Evolutionary conservation across 2,113 vertebrate genomes (phyloP).

Genomic region (Bothrops jararaca): DNA sequence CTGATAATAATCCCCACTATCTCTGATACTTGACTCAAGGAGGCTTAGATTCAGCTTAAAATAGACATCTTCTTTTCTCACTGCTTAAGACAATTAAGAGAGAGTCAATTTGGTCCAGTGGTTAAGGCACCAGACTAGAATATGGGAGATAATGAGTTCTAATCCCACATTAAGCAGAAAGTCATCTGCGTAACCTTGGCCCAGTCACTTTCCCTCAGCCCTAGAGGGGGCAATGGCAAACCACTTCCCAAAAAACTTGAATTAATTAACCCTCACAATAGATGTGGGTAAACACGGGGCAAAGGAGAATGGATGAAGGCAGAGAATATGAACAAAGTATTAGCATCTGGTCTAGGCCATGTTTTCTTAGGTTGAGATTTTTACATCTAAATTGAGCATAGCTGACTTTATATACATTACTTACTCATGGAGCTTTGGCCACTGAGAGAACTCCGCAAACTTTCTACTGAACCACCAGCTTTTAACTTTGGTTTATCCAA

Average conservation of each 20-base stretch:
- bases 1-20: not conserved
- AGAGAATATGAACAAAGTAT: not conserved
- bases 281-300: not conserved
- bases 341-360: not conserved
- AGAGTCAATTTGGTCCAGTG: not conserved
- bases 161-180: not conserved
- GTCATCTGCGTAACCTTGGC: not conserved
- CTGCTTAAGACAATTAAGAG: not conserved
- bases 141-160: not conserved
- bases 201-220: not conserved
- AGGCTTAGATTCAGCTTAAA: not conserved
- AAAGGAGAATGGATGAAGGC: not conserved
- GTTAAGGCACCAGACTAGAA: not conserved
- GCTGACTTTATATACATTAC: conserved; percentile 36
- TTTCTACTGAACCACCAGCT: conserved; percentile 94
- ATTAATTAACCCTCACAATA: not conserved
- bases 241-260: not conserved
- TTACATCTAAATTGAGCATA: not conserved
- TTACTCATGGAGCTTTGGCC: conserved; percentile 98
- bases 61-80: not conserved
- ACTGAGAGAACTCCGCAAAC: conserved; percentile 93
- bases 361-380: not conserved
- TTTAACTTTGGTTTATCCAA: conserved; percentile 94
- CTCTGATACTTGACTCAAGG: not conserved
- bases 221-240: not conserved